phyloP scores from a whole-genome alignment of 2,888 invertebrate species.

The Corythucha ciliata region DNA sequence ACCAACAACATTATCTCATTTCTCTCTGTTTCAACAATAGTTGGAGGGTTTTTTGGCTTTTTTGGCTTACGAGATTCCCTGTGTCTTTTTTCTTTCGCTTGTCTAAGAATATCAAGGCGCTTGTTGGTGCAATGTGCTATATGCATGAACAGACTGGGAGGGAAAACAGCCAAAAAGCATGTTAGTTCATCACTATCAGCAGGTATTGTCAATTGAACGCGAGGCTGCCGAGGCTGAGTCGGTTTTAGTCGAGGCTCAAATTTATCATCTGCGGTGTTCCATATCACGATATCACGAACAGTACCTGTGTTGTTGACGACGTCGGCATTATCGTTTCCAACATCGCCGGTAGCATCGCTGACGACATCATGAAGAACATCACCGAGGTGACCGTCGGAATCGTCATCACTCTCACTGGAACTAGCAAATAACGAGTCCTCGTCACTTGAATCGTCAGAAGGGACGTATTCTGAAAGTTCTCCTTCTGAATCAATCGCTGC shows the following conservation, averaged over 20 bases:
- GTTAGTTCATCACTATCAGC: slow-evolving; percentile 16
- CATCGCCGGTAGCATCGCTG: not conserved
- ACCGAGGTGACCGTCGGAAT: slow-evolving; percentile 11
- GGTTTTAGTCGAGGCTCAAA: slow-evolving; percentile 4
- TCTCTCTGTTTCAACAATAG: slow-evolving; percentile 3
- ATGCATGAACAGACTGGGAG: slow-evolving; percentile 19
- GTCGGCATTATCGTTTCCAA: not conserved
- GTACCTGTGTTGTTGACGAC: slow-evolving; percentile 1
- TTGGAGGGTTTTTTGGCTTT: slow-evolving; percentile 7
- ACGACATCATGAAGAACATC: slow-evolving; percentile 13
- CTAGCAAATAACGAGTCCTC: slow-evolving; percentile 8
- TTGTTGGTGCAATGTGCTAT: slow-evolving; percentile 23
- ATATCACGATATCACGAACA: not conserved
- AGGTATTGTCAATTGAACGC: not conserved
- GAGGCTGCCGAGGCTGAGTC: not conserved
- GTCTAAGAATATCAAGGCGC: slow-evolving; percentile 16
- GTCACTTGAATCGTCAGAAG: slow-evolving; percentile 6
- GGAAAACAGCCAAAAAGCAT: slow-evolving; percentile 21
- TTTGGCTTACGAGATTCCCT: not conserved
- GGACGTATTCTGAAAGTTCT: slow-evolving; percentile 4
- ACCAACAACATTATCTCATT: slow-evolving; percentile 25
- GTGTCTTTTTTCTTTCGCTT: slow-evolving; percentile 2
- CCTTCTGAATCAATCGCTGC: slow-evolving; percentile 6
- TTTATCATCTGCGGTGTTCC: not conserved
- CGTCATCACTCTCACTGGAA: slow-evolving; percentile 14